A percentile compares a stretch with the other conserved stretches of the same genome.
These are phyloP conservation scores for Prenolepis imparis DNA, from an alignment of 2,888 invertebrate genomes.

Conservation along the genomic window DNA sequence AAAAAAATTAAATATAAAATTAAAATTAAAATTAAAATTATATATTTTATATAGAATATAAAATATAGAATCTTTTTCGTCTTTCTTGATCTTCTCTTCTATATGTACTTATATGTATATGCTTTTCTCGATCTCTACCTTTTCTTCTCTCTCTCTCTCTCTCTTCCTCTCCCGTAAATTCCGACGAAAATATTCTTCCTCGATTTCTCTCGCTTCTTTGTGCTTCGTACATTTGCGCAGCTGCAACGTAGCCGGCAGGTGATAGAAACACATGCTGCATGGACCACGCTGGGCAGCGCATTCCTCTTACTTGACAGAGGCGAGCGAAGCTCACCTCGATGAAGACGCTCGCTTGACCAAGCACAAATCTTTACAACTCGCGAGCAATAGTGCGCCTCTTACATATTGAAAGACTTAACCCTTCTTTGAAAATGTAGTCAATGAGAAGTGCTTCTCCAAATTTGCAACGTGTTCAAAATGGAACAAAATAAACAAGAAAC, in stretches of 20 bases:
- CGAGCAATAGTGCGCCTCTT: neutral
- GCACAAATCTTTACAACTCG: conserved; percentile 15
- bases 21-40: no score
- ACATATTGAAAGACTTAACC: neutral
- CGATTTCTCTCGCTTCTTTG: conserved; percentile 69
- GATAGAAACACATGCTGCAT: conserved; percentile 76
- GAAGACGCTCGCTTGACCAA: conserved; percentile 24
- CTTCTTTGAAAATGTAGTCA: neutral
- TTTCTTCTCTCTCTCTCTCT: conserved; percentile 6
- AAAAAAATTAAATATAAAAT: no score
- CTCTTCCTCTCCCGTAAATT: conserved; percentile 49
- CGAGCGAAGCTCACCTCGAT: conserved; percentile 34
- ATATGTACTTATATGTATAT: conserved; percentile 5
- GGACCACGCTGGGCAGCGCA: conserved; percentile 53
- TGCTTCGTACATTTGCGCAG: conserved; percentile 64
- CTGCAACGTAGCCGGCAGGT: conserved; percentile 73
- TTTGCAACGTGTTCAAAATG: neutral
- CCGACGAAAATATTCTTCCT: conserved; percentile 66
- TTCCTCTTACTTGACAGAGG: conserved; percentile 52
- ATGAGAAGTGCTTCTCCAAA: neutral
- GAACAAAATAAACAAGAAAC: neutral
- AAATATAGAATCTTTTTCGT: neutral
- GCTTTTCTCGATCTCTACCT: conserved; percentile 11
- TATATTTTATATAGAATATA: no score
- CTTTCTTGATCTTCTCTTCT: conserved; percentile 28